Evolutionary conservation across 2,888 invertebrate species (phyloP).

Genomic region (Atethmia centrago): DNA sequence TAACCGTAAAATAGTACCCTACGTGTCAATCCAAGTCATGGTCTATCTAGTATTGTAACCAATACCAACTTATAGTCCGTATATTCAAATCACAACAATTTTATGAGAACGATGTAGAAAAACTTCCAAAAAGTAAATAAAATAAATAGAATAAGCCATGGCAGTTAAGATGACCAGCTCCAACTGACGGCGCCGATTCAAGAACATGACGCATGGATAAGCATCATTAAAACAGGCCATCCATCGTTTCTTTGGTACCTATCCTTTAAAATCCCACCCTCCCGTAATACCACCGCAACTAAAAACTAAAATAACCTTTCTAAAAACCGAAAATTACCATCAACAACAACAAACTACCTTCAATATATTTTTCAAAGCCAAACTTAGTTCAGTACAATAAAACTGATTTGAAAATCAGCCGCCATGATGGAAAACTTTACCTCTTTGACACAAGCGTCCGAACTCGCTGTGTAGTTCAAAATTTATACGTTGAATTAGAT

Average conservation of each 20-base stretch:
- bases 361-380: conserved; percentile 41
- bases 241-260: background rate
- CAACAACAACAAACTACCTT: conserved; percentile 4
- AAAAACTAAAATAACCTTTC: background rate
- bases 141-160: no score
- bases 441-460: conserved; percentile 41
- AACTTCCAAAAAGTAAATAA: no score
- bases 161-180: no score
- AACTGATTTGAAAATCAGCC: conserved; percentile 58
- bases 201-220: no score
- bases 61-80: no score
- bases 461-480: conserved; percentile 24
- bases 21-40: no score
- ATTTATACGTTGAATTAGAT: conserved; percentile 56
- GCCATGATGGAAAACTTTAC: conserved; percentile 44
- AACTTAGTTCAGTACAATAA: conserved; percentile 53
- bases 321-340: background rate
- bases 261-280: background rate
- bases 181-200: no score
- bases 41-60: no score
- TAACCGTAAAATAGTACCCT: no score
- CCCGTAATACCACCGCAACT: background rate
- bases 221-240: background rate
- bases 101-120: no score
- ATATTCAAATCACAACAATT: no score